Evolutionary conservation across 2,113 vertebrate genomes (phyloP).

Genomic region (Xiphophorus maculatus): DNA sequence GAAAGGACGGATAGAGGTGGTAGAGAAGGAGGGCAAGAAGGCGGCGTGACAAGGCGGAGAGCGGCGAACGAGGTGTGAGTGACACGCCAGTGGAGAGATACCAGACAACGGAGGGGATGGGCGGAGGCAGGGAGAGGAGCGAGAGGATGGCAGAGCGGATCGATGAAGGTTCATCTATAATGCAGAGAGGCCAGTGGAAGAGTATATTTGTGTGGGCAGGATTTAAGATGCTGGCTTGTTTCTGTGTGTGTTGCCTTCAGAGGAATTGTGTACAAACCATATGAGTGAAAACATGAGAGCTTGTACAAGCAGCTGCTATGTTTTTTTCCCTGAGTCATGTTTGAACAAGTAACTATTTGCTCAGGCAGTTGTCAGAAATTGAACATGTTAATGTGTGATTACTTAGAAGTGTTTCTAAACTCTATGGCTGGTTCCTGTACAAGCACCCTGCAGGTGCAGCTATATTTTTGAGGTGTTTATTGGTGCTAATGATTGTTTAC

Average conservation of each 20-base stretch:
- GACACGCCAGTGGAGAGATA: conserved; percentile 47
- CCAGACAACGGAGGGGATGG: conserved; percentile 33
- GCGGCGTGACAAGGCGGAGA: conserved; percentile 36
- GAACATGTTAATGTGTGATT: conserved; percentile 24
- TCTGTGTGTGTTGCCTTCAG: conserved; percentile 19
- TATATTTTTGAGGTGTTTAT: neutral
- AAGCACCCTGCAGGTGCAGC: neutral
- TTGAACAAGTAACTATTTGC: conserved; percentile 20
- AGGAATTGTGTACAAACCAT: conserved; percentile 28
- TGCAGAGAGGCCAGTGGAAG: conserved; percentile 63
- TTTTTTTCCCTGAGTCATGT: conserved; percentile 28
- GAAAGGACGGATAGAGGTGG: conserved; percentile 23
- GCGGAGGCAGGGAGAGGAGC: neutral
- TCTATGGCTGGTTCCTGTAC: neutral
- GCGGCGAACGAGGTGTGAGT: conserved; percentile 40
- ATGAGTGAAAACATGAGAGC: conserved; percentile 33
- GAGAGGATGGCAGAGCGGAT: conserved; percentile 40
- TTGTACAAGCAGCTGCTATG: conserved; percentile 43
- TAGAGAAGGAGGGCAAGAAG: conserved; percentile 17
- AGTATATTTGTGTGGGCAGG: conserved; percentile 53
- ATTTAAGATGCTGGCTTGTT: conserved; percentile 36
- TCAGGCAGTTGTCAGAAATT: conserved; percentile 19
- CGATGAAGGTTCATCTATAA: conserved; percentile 79
- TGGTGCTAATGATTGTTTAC: conserved; percentile 7
- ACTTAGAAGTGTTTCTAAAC: conserved; percentile 20